Evolutionary conservation across 2,113 vertebrate genomes (phyloP).

Genomic region (Sylvietta virens): DNA sequence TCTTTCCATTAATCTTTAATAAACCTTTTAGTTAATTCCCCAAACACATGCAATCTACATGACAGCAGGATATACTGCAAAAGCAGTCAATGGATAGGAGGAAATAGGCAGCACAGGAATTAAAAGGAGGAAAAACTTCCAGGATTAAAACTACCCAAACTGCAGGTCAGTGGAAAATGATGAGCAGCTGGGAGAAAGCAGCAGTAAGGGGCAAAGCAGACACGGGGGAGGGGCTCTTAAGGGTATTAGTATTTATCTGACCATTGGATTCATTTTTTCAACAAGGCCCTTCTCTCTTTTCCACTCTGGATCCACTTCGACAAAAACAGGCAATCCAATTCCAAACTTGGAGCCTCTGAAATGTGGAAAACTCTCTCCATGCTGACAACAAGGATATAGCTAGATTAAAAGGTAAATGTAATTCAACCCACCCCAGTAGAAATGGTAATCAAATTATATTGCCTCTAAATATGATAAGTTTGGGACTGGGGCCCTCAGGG

Average conservation of each 20-base stretch:
- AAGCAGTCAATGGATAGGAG: background rate
- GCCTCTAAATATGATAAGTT: constrained; percentile 68
- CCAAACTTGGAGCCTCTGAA: constrained; percentile 27
- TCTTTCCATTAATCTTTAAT: constrained; percentile 69
- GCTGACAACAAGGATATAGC: constrained; percentile 34
- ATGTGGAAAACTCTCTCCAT: constrained; percentile 8
- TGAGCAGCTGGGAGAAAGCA: background rate
- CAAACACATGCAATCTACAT: constrained; percentile 40
- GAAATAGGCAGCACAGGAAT: constrained; percentile 16
- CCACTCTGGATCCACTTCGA: background rate
- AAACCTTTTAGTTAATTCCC: constrained; percentile 61
- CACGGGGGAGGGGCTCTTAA: background rate
- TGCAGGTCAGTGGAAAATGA: background rate
- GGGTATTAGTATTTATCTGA: background rate
- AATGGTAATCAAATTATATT: constrained; percentile 69
- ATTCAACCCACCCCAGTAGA: constrained; percentile 67
- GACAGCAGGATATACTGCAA: constrained; percentile 54
- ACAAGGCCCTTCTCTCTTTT: background rate
- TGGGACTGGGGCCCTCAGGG: constrained; percentile 1
- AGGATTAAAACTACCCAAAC: constrained; percentile 17
- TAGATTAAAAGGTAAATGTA: constrained; percentile 73
- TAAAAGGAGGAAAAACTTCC: constrained; percentile 32
- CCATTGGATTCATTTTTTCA: background rate
- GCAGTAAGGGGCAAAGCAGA: background rate
- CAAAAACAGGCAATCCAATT: constrained; percentile 6